Conservation (phyloP, 2,797 vertebrate species). For the Ctenopoma multispine region DNA sequence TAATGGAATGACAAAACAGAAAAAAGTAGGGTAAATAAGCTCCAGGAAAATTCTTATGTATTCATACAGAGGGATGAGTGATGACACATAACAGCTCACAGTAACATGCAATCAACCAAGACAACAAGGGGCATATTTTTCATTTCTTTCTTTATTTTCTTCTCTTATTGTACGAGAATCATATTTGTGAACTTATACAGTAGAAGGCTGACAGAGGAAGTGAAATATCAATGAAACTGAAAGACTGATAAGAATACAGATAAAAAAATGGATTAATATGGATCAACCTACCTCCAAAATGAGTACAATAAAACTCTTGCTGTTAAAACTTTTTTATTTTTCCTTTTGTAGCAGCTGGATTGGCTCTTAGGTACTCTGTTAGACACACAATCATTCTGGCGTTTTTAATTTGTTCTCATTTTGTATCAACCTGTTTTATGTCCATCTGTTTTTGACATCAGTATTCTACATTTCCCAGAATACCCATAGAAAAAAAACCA, state of each 20-base stretch:
- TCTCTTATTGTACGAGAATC: constrained; percentile 23
- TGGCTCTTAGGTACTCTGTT: not conserved
- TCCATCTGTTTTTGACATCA: not conserved
- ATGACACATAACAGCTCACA: constrained; percentile 67
- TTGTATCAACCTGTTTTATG: not conserved
- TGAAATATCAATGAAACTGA: constrained; percentile 32
- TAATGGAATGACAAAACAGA: constrained; percentile 80
- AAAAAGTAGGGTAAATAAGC: constrained; percentile 72
- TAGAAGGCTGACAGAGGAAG: constrained; percentile 17
- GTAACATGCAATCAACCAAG: constrained; percentile 58
- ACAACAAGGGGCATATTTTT: constrained; percentile 52
- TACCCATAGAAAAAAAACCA: not conserved
- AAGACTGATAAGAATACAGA: constrained; percentile 25
- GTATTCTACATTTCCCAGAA: constrained; percentile 19
- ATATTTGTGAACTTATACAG: constrained; percentile 32
- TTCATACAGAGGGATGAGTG: constrained; percentile 64
- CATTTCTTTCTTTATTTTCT: constrained; percentile 43
- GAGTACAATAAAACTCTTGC: constrained; percentile 25
- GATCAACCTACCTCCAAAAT: constrained; percentile 11
- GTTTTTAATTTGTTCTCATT: constrained; percentile 21
- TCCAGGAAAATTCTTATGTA: constrained; percentile 74
- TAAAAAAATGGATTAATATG: constrained; percentile 31
- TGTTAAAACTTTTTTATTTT: not conserved
- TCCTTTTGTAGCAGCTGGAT: not conserved
- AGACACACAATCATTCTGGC: constrained; percentile 4